Base-by-base conservation (phyloP, 2,113 vertebrate genomes). In the Anhinga rufa region DNA sequence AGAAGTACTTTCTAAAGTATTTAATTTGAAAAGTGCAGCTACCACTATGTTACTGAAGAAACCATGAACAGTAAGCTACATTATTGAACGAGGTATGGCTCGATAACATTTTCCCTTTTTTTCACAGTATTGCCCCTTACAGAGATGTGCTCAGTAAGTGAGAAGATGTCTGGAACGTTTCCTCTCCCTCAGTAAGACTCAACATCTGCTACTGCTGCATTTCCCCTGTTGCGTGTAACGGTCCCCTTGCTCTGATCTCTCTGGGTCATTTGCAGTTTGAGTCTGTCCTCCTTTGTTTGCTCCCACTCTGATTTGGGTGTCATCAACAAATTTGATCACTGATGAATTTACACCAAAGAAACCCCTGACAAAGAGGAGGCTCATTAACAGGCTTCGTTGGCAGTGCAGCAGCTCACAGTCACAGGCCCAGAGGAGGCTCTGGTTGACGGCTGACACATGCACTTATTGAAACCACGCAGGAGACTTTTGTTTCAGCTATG, bases 381-480 rank as follows among this genome's bases (percentile, higher is more conserved):
- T 64, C 7, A 0, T 1, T 17, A 40, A 26, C 5, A 10, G 36
- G 40, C 61, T 60, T 7, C 5, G 7, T 2, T 9, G 14, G 2
- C 24, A 0, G 3, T 20, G n/a, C 78, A 69, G 82, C 51, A 52
- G 51, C 65, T 48, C 12, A 6, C 48, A 13, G 31, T 1, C 51
- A 7, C 42, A 26, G 61, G n/a, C 44, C 32, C 20, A 3, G 10
- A 19, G n/a, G 21, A 48, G 32, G 22, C 25, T 34, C 48, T 8
- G 22, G 1, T 9, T 7, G 40, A 34, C 1, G 5, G 6, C 60
- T 14, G 48, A 58, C 24, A 34, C 5, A 1, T 1, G 40, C 6
- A 2, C 29, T 17, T 17, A 1, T 1, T 0, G 7, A 71, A 85
- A 88, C 24, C 13, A 6, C 1, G 0, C 7, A 1, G 32, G 46